Conservation (phyloP, 2,113 vertebrate genomes). For the Cebus imitator region DNA sequence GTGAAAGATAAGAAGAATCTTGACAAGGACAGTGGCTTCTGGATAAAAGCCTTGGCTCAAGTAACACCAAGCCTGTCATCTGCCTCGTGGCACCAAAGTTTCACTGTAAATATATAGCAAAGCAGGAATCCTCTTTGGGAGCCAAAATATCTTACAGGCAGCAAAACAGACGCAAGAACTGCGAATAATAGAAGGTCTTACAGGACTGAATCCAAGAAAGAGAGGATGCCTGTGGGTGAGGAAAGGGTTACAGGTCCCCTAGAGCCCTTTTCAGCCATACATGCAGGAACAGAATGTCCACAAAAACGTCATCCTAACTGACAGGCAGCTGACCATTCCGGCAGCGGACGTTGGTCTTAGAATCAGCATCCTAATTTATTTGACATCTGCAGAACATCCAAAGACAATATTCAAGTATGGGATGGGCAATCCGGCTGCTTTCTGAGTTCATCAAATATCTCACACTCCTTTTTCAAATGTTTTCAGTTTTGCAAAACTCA, state of each 20-base stretch:
- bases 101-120: not conserved
- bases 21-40: conserved; percentile 33
- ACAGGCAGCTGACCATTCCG: conserved; percentile 52
- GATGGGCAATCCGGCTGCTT: conserved; percentile 65
- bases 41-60: not conserved
- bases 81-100: not conserved
- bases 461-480: conserved; percentile 72
- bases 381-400: conserved; percentile 76
- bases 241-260: conserved; percentile 60
- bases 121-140: not conserved
- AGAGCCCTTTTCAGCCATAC: not conserved
- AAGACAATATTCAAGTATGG: conserved; percentile 63
- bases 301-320: conserved; percentile 12
- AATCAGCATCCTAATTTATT: conserved; percentile 71
- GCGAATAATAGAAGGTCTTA: not conserved
- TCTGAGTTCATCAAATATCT: conserved; percentile 75
- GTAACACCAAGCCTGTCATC: not conserved
- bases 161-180: not conserved
- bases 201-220: not conserved
- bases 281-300: not conserved
- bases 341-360: conserved; percentile 54
- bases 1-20: not conserved
- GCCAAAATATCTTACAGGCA: not conserved
- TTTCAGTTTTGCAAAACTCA: conserved; percentile 74
- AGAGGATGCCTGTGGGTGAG: not conserved